A percentile compares a stretch with the other conserved stretches of the same genome.
Conservation (phyloP, 1,140 invertebrate genomes). For the Leptoteleia sp. region DNA sequence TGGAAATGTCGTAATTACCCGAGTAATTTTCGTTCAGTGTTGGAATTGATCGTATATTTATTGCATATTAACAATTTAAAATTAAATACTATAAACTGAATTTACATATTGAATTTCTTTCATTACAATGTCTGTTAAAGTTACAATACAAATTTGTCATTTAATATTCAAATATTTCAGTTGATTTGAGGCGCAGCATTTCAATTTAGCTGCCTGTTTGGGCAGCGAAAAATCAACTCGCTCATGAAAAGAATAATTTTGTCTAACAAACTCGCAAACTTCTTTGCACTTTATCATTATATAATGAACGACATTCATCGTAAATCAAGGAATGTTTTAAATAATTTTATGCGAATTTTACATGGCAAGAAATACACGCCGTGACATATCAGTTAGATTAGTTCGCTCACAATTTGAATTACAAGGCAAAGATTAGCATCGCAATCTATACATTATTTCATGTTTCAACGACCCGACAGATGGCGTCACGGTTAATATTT, state of each 20-base stretch:
- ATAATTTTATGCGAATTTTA: conserved; percentile 6
- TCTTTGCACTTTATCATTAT: not conserved
- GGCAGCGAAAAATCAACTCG: too few species aligned
- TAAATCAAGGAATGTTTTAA: not conserved
- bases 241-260: not conserved
- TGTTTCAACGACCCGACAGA: conserved; percentile 12
- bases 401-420: conserved; percentile 2
- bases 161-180: too few species aligned
- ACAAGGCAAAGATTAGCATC: conserved; percentile 16
- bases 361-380: not conserved
- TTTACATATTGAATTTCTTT: too few species aligned
- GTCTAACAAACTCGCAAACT: not conserved
- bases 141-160: too few species aligned
- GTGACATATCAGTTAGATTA: conserved; percentile 23
- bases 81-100: too few species aligned
- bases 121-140: too few species aligned
- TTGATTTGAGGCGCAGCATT: too few species aligned
- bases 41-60: too few species aligned
- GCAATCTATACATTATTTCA: conserved; percentile 30
- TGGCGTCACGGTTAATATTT: conserved; percentile 3
- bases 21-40: too few species aligned
- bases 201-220: too few species aligned
- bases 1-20: too few species aligned
- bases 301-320: not conserved
- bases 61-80: too few species aligned